Evolutionary conservation across 2,888 invertebrate genomes (phyloP).

Genomic region (Parnassius orleans): DNA sequence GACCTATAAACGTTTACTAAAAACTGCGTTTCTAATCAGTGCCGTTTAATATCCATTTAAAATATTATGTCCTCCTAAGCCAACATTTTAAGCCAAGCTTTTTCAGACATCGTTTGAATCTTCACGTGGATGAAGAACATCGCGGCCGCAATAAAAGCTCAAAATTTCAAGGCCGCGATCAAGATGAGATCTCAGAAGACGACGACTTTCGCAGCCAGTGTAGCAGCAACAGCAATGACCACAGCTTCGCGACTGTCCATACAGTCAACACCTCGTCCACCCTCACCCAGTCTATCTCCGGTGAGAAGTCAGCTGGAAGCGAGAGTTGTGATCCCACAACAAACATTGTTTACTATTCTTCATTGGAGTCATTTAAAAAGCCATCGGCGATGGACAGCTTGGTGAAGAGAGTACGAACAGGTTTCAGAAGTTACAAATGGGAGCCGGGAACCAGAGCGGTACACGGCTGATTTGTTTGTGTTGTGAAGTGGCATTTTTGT

Average conservation of each 20-base stretch:
- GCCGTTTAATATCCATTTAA: too few relatives aligned
- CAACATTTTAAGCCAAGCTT: not conserved
- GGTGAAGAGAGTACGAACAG: conserved; percentile 42
- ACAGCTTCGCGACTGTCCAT: conserved; percentile 10
- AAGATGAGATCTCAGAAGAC: conserved; percentile 35
- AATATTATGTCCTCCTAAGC: too few relatives aligned
- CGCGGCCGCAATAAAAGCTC: conserved; percentile 51
- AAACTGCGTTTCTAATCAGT: too few relatives aligned
- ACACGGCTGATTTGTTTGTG: conserved; percentile 43
- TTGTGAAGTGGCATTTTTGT: conserved; percentile 38
- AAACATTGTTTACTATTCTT: conserved; percentile 56
- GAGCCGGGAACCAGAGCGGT: conserved; percentile 66
- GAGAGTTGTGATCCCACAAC: conserved; percentile 53
- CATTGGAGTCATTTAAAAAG: conserved; percentile 49
- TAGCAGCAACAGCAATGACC: conserved; percentile 7
- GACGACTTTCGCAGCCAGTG: conserved; percentile 34
- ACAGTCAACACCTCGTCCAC: conserved; percentile 32
- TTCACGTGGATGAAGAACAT: conserved; percentile 59
- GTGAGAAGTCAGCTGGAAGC: conserved; percentile 44
- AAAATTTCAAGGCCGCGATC: conserved; percentile 51
- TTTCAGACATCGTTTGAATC: conserved; percentile 57
- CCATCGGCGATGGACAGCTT: conserved; percentile 42
- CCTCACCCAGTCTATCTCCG: conserved; percentile 30
- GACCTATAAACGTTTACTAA: too few relatives aligned
- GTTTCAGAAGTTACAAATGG: conserved; percentile 54